Evolutionary conservation across 2,113 vertebrate genomes (phyloP), one percentile per base, ranked within the genome.

Genomic region (Mellivora capensis): DNA sequence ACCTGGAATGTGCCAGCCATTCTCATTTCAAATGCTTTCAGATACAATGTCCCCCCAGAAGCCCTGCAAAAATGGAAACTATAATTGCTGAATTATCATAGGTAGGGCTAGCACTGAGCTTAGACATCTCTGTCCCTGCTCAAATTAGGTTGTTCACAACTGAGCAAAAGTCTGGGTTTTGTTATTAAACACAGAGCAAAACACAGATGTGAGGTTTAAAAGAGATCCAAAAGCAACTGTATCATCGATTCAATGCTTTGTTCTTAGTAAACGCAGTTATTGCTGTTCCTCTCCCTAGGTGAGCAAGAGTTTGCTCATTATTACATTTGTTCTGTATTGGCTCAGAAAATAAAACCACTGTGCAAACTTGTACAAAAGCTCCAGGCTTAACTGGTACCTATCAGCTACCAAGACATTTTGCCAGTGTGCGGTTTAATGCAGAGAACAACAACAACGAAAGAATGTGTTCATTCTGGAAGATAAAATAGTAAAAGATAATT

Each of bases 401-500:
- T 92, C 96, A 91, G 84, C 97, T 21, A 42, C 52, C 37, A 61
- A 69, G 94, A 90, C 34, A 27, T 85, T 92, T 37, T 94, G 93
- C 96, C 87, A 96, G 87, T 54, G 3, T 88, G 94, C 76, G 96
- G 7, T 88, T 94, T 71, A 81, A n/a, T 81, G 59, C 20, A 34
- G 20, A 93, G 69, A 96, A 77, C 57, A 89, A 83, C 92, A 93
- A 27, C n/a, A 86, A 83, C 89, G 94, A 76, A 97, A 15, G 69
- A 85, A 67, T 57, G 90, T 84, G 61, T 97, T 97, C 76, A 34
- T 94, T 97, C 90, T 84, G 71, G 71, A 87, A 96, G 95, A 96
- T 93, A 94, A 87, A 62, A 95, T 93, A 86, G 85, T 95, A 84
- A 92, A 92, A 90, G 92, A 77, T 95, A 85, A 81, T 97, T 97